Percentiles rank a stretch among this genome's conserved stretches.
These are phyloP conservation scores for Limnothrissa miodon DNA, from an alignment of 2,113 vertebrate species.

Conservation along the genomic window DNA sequence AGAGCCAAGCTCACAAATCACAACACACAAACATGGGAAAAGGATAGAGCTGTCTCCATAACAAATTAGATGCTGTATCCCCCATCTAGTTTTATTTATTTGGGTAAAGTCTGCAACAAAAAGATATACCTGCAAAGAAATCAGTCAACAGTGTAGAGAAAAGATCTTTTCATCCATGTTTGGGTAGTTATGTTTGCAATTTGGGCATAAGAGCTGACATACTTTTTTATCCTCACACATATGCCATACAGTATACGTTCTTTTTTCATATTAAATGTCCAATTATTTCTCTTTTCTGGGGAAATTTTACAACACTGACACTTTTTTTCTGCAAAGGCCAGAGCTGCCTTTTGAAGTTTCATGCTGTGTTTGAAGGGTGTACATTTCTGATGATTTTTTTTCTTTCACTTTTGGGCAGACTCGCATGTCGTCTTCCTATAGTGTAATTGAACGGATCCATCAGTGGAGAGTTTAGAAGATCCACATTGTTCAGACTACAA, in stretches of 20 bases:
- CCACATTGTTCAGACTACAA: not conserved
- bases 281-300: slow-evolving; percentile 64
- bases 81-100: not conserved
- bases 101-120: slow-evolving; percentile 4
- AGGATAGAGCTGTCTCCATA: slow-evolving; percentile 23
- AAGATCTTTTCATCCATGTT: slow-evolving; percentile 24
- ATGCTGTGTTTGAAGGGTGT: slow-evolving; percentile 46
- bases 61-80: not conserved
- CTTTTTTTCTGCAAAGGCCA: slow-evolving; percentile 19
- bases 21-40: slow-evolving; percentile 37
- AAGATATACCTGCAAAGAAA: slow-evolving; percentile 22
- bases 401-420: not conserved
- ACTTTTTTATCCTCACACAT: too few relatives aligned
- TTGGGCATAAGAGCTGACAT: slow-evolving; percentile 53
- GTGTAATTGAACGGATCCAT: not conserved
- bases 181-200: slow-evolving; percentile 42
- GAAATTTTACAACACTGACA: slow-evolving; percentile 28
- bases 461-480: not conserved
- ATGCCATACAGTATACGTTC: not conserved
- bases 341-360: slow-evolving; percentile 40
- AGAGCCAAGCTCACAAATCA: slow-evolving; percentile 35
- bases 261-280: slow-evolving; percentile 56
- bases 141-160: slow-evolving; percentile 9
- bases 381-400: not conserved
- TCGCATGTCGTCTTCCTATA: not conserved